A percentile compares a stretch with the other conserved stretches of the same genome.
These are phyloP conservation scores for Crioceris asparagi DNA, from an alignment of 2,888 invertebrate species.

Conservation along the genomic window DNA sequence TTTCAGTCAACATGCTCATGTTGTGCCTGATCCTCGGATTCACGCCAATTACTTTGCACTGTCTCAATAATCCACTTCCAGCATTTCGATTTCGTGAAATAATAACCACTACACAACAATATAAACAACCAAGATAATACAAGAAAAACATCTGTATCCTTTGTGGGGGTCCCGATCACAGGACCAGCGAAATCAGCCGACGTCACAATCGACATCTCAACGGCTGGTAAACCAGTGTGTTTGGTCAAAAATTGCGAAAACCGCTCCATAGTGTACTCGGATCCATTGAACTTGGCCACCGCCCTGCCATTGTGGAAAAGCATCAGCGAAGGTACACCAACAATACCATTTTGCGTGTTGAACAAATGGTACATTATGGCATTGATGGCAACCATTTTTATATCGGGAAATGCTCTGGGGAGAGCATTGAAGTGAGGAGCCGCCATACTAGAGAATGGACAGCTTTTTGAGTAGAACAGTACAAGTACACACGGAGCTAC, in stretches of 20 bases:
- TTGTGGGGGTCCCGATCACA: constrained; percentile 62
- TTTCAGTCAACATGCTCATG: constrained; percentile 54
- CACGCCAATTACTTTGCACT: constrained; percentile 77
- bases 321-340: constrained; percentile 80
- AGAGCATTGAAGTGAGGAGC: constrained; percentile 87
- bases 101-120: constrained; percentile 58
- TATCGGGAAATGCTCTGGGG: constrained; percentile 73
- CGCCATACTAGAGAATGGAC: constrained; percentile 81
- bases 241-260: constrained; percentile 69
- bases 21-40: constrained; percentile 73
- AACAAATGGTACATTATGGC: constrained; percentile 73
- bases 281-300: constrained; percentile 73
- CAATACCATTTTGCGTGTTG: constrained; percentile 84
- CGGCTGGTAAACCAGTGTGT: constrained; percentile 59
- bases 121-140: constrained; percentile 81
- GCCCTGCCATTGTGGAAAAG: constrained; percentile 83
- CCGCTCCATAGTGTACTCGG: constrained; percentile 66
- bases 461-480: constrained; percentile 81
- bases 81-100: constrained; percentile 64
- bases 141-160: constrained; percentile 71
- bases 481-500: constrained; percentile 64
- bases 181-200: constrained; percentile 73
- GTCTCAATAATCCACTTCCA: constrained; percentile 74
- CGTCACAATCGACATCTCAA: constrained; percentile 54
- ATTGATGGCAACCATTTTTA: constrained; percentile 84